Conservation (phyloP, 1,140 invertebrate genomes). For the Polyergus mexicanus region DNA sequence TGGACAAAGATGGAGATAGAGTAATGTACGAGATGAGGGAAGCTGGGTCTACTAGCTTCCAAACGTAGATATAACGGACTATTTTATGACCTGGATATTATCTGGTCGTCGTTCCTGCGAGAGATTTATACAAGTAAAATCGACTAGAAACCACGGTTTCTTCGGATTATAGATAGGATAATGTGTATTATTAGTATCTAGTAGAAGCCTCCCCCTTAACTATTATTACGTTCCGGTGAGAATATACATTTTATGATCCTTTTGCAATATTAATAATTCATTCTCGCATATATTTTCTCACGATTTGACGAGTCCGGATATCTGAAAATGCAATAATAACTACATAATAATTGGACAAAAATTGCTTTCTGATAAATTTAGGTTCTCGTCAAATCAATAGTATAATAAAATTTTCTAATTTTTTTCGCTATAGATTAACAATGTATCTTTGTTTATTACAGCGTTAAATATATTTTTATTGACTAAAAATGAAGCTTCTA, state of each 20-base stretch:
- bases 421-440: not conserved
- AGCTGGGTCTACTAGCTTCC: slow-evolving; percentile 19
- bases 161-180: slow-evolving; percentile 54
- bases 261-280: slow-evolving; percentile 61
- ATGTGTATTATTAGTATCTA: slow-evolving; percentile 62
- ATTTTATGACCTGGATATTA: slow-evolving; percentile 65
- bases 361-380: not conserved
- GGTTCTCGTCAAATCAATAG: not conserved
- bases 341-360: not conserved
- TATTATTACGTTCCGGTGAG: slow-evolving; percentile 30
- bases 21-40: slow-evolving; percentile 27
- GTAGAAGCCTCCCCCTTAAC: slow-evolving; percentile 25
- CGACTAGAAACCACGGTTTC: slow-evolving; percentile 51
- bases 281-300: slow-evolving; percentile 1
- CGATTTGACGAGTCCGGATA: not conserved
- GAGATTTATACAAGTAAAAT: slow-evolving; percentile 61
- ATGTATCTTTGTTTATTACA: not conserved
- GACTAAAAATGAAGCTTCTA: not conserved
- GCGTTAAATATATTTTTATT: not conserved
- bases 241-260: slow-evolving; percentile 30
- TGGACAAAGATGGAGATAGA: not conserved
- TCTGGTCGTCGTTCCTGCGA: slow-evolving; percentile 47
- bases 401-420: not conserved
- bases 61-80: slow-evolving; percentile 57
- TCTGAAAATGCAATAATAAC: not conserved